Evolutionary conservation across 1,140 invertebrate genomes (phyloP), one percentile per base, ranked within the genome.

Genomic region (Pogonognathellus flavescens): DNA sequence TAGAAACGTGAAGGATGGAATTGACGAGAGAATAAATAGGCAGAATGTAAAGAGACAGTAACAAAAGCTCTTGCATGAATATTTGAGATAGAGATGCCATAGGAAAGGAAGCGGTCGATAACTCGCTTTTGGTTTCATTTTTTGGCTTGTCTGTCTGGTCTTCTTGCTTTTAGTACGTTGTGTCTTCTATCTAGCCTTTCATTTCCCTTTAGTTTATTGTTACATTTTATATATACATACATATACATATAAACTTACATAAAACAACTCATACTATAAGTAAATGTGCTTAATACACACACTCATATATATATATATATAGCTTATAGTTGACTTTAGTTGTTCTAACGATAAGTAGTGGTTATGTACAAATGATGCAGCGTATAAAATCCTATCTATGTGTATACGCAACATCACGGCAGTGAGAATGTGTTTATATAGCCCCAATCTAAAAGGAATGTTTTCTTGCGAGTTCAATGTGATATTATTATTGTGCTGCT

Each of bases 51-150:
- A 14, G 41, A 72, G 66, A 72, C 25, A 72, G 31, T 31, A 72
- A 41, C 25, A 72, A 72, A 80, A 70, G 62, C 62, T 70, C 6
- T 31, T 25, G 22, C 62, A 70, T 70, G 62, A 70, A 70, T 70
- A 70, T 70, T 70, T 70, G 62, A 70, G 18, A 70, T 31, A 70
- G 62, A 70, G 62, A 70, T 70, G 62, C 62, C 62, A 70, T 70
- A 70, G 62, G 22, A 70, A 41, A 70, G 62, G 72, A 80, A 80
- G 72, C 72, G 72, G 72, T 80, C 72, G 72, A 80, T 80, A 80
- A 80, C 72, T 80, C 18, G 72, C 41, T 53, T 50, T 80, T 80
- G 1, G n/a, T 53, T 18, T 80, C 50, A 16, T 53, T 80, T 16
- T 52, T 41, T 18, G 72, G 49, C 72, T 52, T 11, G 41, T 16